Base-by-base conservation (phyloP, 2,113 vertebrate genomes). In the Nycticebus coucang region DNA sequence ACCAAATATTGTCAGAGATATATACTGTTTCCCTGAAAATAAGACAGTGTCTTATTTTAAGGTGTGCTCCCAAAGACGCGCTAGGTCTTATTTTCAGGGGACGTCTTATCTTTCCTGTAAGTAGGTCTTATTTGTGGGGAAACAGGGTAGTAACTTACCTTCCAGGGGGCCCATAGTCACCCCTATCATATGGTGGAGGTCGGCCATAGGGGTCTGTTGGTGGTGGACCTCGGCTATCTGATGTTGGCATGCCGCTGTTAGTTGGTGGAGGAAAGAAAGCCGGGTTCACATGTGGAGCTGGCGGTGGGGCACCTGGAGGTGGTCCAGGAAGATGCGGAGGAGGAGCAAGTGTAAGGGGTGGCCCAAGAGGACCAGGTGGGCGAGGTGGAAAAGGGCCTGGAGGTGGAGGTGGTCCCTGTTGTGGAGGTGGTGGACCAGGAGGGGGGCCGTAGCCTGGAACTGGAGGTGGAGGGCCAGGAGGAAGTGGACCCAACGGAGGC, bases 191-290 rank as follows among this genome's bases (percentile, higher is more conserved):
- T 0, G 99, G 99, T 84, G 99, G 99, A 7, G 99, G 99, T 60
- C 99, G 99, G 75, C 99, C 99, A 94, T 99, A 99, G 0, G 99
- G 99, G 97, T 99, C 99, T 72, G 99, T 99, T 0, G 99, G 99
- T 41, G 99, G 99, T 14, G 99, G 99, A 59, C 99, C 99, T 96
- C 99, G 98, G 89, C 98, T 99, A 97, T 99, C 99, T 71, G 99
- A 99, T 88, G 99, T 99, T 90, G 99, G 99, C 99, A 99, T 99
- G 97, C 98, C 99, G 97, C 99, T 99, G 98, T 99, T 99, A 94
- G 99, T 99, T 87, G 99, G 99, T 64, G 99, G 99, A 94, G 99
- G 99, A 96, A 99, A 99, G 98, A 99, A 99, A 95, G 99, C 99
- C 30, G 99, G 99, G 98, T 99, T 99, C 97, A 99, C 99, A 89